These are phyloP conservation scores for Apodemia mormo DNA, from an alignment of 2,888 invertebrate species.

Conservation along the genomic window DNA sequence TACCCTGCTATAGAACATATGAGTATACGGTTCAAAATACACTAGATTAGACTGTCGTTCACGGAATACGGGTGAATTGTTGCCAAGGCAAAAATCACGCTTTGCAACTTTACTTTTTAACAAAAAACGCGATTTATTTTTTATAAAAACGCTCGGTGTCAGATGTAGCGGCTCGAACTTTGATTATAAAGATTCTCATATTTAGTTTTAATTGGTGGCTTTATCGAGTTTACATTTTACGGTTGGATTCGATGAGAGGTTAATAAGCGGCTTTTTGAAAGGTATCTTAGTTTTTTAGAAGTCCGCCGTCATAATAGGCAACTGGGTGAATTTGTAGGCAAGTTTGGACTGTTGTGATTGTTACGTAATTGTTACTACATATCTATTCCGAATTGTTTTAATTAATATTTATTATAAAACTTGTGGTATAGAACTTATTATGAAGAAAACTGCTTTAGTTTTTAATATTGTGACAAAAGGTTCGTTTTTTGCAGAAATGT, in stretches of 20 bases:
- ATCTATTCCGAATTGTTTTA: slow-evolving; percentile 37
- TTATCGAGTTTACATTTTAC: slow-evolving; percentile 83
- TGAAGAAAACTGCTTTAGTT: background rate
- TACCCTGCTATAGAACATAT: slow-evolving; percentile 60
- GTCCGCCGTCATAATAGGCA: slow-evolving; percentile 67
- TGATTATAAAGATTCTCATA: slow-evolving; percentile 81
- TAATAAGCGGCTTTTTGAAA: slow-evolving; percentile 82
- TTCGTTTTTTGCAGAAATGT: too few species aligned
- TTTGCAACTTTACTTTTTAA: slow-evolving; percentile 19
- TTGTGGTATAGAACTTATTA: slow-evolving; percentile 15
- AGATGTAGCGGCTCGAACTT: slow-evolving; percentile 79
- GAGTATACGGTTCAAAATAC: slow-evolving; percentile 55
- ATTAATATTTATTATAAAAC: slow-evolving; percentile 36
- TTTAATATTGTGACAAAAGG: background rate
- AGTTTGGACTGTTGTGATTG: slow-evolving; percentile 38
- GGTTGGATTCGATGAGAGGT: slow-evolving; percentile 81
- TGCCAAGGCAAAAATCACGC: slow-evolving; percentile 65
- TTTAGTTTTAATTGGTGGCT: slow-evolving; percentile 83
- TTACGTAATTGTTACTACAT: slow-evolving; percentile 36
- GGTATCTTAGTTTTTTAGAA: slow-evolving; percentile 75
- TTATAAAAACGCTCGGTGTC: slow-evolving; percentile 62
- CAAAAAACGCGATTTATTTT: slow-evolving; percentile 60
- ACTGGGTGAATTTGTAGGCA: slow-evolving; percentile 45
- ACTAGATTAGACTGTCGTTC: background rate
- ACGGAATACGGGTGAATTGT: slow-evolving; percentile 41